Percentiles rank a stretch among this genome's conserved stretches.
phyloP scores from a whole-genome alignment of 2,113 vertebrate species.

The Phaethornis superciliosus region DNA sequence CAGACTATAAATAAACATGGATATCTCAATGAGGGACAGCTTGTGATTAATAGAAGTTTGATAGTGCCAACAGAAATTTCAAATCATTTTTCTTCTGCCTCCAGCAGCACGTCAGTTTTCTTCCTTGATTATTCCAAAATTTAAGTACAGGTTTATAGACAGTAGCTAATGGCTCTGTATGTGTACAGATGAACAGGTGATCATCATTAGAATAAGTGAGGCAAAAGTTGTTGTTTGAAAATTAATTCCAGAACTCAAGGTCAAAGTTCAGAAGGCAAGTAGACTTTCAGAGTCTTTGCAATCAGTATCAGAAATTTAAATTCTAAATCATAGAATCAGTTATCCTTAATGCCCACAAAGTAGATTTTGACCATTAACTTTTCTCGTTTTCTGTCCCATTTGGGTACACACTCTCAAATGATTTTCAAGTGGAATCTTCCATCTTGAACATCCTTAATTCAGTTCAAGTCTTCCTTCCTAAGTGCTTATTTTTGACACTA shows the following conservation, averaged over 20 bases:
- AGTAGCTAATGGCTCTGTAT: neutral
- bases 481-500: slow-evolving; percentile 60
- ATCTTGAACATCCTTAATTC: slow-evolving; percentile 27
- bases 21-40: neutral
- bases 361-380: slow-evolving; percentile 52
- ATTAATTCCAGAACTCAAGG: neutral
- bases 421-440: slow-evolving; percentile 41
- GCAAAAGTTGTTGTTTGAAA: neutral
- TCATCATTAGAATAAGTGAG: neutral
- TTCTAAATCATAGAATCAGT: neutral
- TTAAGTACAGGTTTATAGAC: neutral
- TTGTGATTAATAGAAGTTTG: neutral
- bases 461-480: slow-evolving; percentile 11
- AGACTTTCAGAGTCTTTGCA: neutral
- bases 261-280: neutral
- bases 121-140: neutral
- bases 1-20: neutral
- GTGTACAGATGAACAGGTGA: neutral
- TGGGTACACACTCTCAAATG: neutral
- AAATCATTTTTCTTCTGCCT: neutral
- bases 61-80: neutral
- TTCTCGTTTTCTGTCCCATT: slow-evolving; percentile 19
- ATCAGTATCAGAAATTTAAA: neutral
- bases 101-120: neutral
- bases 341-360: neutral